Evolutionary conservation across 1,140 invertebrate genomes (phyloP).

Genomic region (Rhagoletis zephyria): DNA sequence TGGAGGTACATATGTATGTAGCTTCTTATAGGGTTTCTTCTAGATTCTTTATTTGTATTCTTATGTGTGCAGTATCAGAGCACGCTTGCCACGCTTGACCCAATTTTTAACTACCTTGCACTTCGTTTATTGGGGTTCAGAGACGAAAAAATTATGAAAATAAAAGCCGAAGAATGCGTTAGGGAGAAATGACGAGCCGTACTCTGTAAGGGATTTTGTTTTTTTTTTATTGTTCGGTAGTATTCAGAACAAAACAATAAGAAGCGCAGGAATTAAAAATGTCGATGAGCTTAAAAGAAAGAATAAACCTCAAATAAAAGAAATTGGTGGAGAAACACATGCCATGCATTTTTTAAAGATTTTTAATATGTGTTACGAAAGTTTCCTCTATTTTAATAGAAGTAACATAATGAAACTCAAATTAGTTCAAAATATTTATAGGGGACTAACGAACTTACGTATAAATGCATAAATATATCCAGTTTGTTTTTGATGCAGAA

Average conservation of each 20-base stretch:
- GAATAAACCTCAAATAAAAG: not conserved
- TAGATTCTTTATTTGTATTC: not conserved
- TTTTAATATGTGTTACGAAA: no score
- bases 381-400: no score
- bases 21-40: slow-evolving; percentile 23
- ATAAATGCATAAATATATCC: no score
- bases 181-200: not conserved
- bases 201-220: not conserved
- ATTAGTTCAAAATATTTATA: no score
- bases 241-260: not conserved
- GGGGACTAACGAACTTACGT: no score
- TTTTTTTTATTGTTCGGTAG: not conserved
- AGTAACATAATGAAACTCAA: no score
- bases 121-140: not conserved
- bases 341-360: no score
- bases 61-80: not conserved
- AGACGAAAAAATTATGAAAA: not conserved
- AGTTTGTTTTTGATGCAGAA: no score
- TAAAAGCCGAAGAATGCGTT: slow-evolving; percentile 6
- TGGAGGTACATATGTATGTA: not conserved
- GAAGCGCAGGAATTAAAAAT: not conserved
- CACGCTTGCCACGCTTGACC: slow-evolving; percentile 28
- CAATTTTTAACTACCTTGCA: slow-evolving; percentile 47
- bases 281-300: not conserved
- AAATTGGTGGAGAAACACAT: no score